phyloP scores from a whole-genome alignment of 2,888 invertebrate genomes.

The Tiliacea aurago region DNA sequence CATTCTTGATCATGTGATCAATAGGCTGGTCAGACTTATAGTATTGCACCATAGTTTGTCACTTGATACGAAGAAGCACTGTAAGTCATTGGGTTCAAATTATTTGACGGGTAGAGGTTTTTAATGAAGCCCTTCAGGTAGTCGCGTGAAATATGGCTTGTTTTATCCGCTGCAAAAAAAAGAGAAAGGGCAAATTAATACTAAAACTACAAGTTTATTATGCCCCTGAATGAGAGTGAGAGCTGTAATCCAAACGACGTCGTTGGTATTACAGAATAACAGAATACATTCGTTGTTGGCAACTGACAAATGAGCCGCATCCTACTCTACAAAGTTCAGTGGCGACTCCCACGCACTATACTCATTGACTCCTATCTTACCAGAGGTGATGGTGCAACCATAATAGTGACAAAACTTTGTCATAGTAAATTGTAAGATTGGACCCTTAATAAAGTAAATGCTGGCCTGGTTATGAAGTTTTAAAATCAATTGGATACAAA shows the following conservation, averaged over 20 bases:
- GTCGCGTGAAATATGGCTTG: background rate
- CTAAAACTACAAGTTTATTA: constrained; percentile 1
- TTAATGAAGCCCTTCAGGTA: constrained; percentile 47
- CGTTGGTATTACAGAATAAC: constrained; percentile 53
- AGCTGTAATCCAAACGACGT: constrained; percentile 36
- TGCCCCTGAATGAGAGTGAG: constrained; percentile 25
- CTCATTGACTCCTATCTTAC: constrained; percentile 82
- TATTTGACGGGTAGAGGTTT: constrained; percentile 31
- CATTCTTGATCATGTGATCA: constrained; percentile 18
- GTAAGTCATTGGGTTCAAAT: constrained; percentile 26
- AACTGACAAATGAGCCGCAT: constrained; percentile 83
- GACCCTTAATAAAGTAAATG: constrained; percentile 46
- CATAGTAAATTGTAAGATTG: constrained; percentile 68
- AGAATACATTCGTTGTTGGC: constrained; percentile 71
- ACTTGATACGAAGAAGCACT: constrained; percentile 43
- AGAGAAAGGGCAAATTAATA: background rate
- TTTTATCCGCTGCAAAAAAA: constrained; percentile 12
- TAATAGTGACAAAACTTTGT: constrained; percentile 74
- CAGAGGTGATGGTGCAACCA: constrained; percentile 78
- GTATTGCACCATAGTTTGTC: constrained; percentile 26
- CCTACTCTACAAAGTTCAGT: constrained; percentile 87
- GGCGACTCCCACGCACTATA: constrained; percentile 80
- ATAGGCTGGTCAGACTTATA: constrained; percentile 1
- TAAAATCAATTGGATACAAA: constrained; percentile 1
- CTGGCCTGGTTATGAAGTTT: constrained; percentile 40